phyloP scores from a whole-genome alignment of 2,797 vertebrate species.

The Eremophila alpestris region DNA sequence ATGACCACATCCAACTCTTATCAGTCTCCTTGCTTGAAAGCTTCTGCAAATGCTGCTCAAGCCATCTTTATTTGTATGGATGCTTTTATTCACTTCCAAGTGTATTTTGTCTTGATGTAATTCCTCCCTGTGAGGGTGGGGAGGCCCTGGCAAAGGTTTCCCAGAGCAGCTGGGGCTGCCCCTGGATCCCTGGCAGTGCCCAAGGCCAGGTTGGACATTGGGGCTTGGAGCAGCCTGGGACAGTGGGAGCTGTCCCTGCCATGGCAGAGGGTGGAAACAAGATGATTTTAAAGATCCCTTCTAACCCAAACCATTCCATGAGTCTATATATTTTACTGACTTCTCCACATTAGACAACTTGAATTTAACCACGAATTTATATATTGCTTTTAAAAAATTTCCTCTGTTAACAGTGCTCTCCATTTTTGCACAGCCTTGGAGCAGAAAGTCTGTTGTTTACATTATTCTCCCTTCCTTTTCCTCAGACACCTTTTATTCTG shows the following conservation, averaged over 20 bases:
- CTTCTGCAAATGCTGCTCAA: background rate
- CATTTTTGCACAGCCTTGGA: background rate
- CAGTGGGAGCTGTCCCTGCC: background rate
- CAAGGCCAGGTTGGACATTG: fast-evolving
- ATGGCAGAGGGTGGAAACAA: fast-evolving
- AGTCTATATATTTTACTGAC: background rate
- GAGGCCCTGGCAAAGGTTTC: fast-evolving
- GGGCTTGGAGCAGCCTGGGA: background rate
- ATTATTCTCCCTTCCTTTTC: background rate
- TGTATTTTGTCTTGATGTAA: background rate
- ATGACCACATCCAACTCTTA: background rate
- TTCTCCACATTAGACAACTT: background rate
- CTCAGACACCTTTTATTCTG: background rate
- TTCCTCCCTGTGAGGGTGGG: background rate
- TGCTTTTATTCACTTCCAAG: background rate
- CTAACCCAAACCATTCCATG: background rate
- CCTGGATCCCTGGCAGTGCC: background rate
- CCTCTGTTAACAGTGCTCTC: background rate
- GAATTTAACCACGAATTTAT: background rate
- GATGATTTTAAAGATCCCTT: background rate
- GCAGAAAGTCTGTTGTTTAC: background rate
- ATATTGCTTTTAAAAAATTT: background rate
- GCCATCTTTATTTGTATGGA: background rate
- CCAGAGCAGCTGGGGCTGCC: background rate
- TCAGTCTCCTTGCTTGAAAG: background rate